Conservation (phyloP, 2,888 invertebrate species). For the Spisula solida region DNA sequence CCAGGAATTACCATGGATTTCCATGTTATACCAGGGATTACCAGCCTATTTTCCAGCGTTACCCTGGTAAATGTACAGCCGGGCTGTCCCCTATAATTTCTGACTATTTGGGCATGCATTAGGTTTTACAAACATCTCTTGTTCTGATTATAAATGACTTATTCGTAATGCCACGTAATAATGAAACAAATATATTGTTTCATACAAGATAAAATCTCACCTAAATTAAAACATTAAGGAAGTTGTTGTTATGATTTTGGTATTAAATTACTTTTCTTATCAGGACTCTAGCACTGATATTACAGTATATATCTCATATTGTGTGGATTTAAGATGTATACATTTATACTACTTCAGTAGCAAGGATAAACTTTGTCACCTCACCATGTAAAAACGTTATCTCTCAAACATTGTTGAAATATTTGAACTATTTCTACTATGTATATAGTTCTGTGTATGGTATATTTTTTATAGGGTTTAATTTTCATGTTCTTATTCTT, state of each 20-base stretch:
- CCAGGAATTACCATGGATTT: too few species aligned
- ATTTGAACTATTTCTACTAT: background rate
- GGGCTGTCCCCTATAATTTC: too few species aligned
- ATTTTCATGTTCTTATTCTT: too few species aligned
- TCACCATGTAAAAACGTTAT: background rate
- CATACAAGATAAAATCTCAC: background rate
- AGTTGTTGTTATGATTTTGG: background rate
- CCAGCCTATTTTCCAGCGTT: too few species aligned
- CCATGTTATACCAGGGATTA: too few species aligned
- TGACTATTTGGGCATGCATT: too few species aligned
- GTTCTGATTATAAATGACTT: too few species aligned
- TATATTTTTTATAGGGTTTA: background rate
- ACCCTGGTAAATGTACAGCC: too few species aligned
- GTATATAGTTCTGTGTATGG: background rate
- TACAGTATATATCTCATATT: background rate
- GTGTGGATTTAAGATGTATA: background rate
- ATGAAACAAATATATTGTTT: too few species aligned
- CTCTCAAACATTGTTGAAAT: background rate
- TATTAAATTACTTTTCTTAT: conserved; percentile 9
- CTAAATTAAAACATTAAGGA: background rate
- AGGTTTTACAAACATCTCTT: too few species aligned
- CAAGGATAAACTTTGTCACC: background rate
- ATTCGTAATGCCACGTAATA: too few species aligned
- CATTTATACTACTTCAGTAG: background rate
- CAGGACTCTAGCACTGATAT: background rate